A percentile compares a stretch with the other conserved stretches of the same genome.
These are phyloP conservation scores for Caenorhabditis plicata DNA, from an alignment of 2,888 invertebrate genomes.

Conservation along the genomic window DNA sequence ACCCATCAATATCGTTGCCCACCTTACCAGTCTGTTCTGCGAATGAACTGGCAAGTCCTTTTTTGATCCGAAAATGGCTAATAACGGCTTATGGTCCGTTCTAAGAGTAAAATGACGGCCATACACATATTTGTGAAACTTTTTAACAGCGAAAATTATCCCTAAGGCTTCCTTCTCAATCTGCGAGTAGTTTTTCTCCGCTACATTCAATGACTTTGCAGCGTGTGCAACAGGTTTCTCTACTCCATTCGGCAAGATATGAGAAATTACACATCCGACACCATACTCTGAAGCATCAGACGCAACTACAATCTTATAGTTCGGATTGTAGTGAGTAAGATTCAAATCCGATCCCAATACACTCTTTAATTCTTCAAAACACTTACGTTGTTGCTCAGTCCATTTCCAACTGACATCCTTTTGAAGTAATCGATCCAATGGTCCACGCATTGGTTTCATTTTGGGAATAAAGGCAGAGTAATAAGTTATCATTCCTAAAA, in stretches of 20 bases:
- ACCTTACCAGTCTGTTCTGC: slow-evolving; percentile 6
- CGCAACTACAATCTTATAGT: neutral
- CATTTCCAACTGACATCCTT: slow-evolving; percentile 12
- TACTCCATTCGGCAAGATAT: slow-evolving; percentile 8
- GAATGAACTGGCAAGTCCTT: slow-evolving; percentile 8
- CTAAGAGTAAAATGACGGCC: slow-evolving; percentile 15
- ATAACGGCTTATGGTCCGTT: slow-evolving; percentile 27
- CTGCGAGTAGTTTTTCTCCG: slow-evolving; percentile 19
- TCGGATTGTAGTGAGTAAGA: slow-evolving; percentile 1
- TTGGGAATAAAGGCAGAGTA: slow-evolving; percentile 1
- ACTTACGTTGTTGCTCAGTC: slow-evolving; percentile 8
- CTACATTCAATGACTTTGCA: slow-evolving; percentile 2
- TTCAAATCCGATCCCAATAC: slow-evolving; percentile 1
- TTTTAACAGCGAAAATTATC: slow-evolving; percentile 11
- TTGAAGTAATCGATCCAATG: slow-evolving; percentile 4
- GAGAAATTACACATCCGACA: slow-evolving; percentile 8
- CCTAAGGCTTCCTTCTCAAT: slow-evolving; percentile 30
- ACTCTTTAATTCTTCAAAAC: slow-evolving; percentile 20
- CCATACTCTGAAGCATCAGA: slow-evolving; percentile 2
- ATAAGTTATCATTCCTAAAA: slow-evolving; percentile 13
- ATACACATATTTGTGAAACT: slow-evolving; percentile 20
- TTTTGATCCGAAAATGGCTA: slow-evolving; percentile 18
- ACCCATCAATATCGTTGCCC: slow-evolving; percentile 11
- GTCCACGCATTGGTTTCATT: neutral
- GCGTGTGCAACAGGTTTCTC: slow-evolving; percentile 11